Percentiles rank a stretch among this genome's conserved stretches.
Evolutionary conservation across 2,113 vertebrate species (phyloP).

Genomic region (Callipepla squamata): DNA sequence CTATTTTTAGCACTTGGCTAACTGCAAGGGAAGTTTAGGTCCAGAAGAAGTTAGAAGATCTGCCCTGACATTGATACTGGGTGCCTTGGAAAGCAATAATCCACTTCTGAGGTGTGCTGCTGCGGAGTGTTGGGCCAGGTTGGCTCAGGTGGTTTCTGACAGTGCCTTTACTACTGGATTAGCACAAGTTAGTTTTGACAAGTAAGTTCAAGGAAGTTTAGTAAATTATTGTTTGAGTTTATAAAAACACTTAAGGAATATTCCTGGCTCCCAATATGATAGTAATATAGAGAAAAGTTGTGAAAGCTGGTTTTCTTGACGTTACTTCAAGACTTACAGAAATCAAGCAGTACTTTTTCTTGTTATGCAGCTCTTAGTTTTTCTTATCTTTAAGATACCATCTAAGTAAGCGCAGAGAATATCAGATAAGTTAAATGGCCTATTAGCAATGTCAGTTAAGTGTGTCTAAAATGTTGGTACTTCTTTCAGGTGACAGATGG

Average conservation of each 20-base stretch:
- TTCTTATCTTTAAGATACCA: not conserved
- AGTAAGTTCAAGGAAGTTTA: slow-evolving; percentile 76
- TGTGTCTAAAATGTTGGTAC: not conserved
- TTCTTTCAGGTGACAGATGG: not conserved
- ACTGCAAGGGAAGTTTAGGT: slow-evolving; percentile 77
- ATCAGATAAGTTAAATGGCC: not conserved
- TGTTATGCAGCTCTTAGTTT: not conserved
- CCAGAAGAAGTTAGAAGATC: slow-evolving; percentile 85
- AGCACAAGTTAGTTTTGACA: slow-evolving; percentile 92
- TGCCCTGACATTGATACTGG: slow-evolving; percentile 81
- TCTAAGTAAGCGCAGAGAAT: not conserved
- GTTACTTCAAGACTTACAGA: not conserved
- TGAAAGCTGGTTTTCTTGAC: not conserved
- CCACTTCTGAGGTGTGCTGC: slow-evolving; percentile 88
- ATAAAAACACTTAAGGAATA: not conserved
- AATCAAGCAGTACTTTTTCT: not conserved
- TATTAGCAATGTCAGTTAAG: not conserved
- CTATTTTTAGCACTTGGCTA: slow-evolving; percentile 77
- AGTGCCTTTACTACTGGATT: slow-evolving; percentile 84
- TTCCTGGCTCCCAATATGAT: not conserved
- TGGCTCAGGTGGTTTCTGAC: slow-evolving; percentile 88
- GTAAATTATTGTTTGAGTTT: not conserved
- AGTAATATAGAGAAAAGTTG: not conserved
- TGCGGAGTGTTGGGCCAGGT: slow-evolving; percentile 86
- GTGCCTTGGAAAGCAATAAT: slow-evolving; percentile 87